A percentile compares a stretch with the other conserved stretches of the same genome.
Conservation (phyloP, 2,888 invertebrate genomes). For the Tachina fera region DNA sequence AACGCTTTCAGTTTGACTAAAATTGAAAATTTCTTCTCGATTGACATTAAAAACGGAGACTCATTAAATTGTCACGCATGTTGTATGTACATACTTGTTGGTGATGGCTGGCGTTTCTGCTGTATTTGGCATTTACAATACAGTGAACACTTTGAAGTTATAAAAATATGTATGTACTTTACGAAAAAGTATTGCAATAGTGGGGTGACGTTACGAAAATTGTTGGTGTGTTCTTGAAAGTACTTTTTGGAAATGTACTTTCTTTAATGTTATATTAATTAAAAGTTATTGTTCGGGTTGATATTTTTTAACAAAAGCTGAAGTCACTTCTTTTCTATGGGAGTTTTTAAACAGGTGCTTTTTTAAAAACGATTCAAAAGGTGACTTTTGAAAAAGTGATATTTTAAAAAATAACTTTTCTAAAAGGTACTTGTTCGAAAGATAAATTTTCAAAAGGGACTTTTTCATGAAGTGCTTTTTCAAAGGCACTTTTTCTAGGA, state of each 20-base stretch:
- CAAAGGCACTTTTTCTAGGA: neutral
- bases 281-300: too few relatives aligned
- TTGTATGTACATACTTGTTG: conserved; percentile 70
- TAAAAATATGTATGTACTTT: conserved; percentile 4
- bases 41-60: conserved; percentile 73
- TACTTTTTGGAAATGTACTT: neutral
- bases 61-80: conserved; percentile 82
- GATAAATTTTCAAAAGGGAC: neutral
- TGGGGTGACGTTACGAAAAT: neutral
- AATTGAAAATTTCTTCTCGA: conserved; percentile 61
- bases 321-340: too few relatives aligned
- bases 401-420: too few relatives aligned
- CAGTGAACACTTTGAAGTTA: conserved; percentile 63
- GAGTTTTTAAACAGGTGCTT: too few relatives aligned
- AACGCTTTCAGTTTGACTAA: conserved; percentile 23
- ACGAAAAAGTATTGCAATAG: neutral
- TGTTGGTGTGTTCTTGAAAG: too few relatives aligned
- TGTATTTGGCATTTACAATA: conserved; percentile 59
- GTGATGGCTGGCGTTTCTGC: conserved; percentile 34
- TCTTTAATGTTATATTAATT: too few relatives aligned
- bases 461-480: neutral
- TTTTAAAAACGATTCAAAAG: too few relatives aligned
- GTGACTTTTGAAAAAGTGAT: too few relatives aligned
- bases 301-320: too few relatives aligned
- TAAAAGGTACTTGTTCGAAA: too few relatives aligned